Percentiles rank a stretch among this genome's conserved stretches.
Conservation (phyloP, 2,888 invertebrate species). For the Brachynemurus nebulosus region DNA sequence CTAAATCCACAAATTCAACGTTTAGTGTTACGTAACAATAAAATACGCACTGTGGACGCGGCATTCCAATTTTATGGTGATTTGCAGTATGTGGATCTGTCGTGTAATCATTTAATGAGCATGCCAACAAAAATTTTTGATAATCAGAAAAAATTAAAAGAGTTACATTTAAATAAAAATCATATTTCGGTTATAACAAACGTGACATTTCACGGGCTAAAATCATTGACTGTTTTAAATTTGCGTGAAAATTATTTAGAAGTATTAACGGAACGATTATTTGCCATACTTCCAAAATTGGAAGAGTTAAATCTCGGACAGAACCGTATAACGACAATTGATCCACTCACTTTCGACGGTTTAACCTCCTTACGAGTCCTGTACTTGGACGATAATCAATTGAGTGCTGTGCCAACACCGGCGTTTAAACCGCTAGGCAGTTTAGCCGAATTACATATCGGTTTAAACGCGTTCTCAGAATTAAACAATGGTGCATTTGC, state of each 20-base stretch:
- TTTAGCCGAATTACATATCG: conserved; percentile 72
- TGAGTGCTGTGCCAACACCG: conserved; percentile 60
- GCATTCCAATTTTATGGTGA: conserved; percentile 82
- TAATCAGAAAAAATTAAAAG: conserved; percentile 67
- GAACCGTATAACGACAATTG: conserved; percentile 69
- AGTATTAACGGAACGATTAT: conserved; percentile 59
- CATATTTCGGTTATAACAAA: conserved; percentile 70
- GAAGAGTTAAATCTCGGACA: conserved; percentile 77
- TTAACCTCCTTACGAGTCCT: conserved; percentile 61
- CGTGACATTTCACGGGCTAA: conserved; percentile 64
- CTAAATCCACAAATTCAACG: conserved; percentile 82
- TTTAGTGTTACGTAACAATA: conserved; percentile 70
- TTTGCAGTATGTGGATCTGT: conserved; percentile 71
- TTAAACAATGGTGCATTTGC: conserved; percentile 67
- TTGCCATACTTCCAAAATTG: conserved; percentile 57
- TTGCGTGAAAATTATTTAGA: conserved; percentile 70
- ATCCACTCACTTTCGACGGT: conserved; percentile 62
- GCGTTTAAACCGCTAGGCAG: conserved; percentile 60
- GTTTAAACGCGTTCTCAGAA: conserved; percentile 64
- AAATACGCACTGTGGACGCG: conserved; percentile 77
- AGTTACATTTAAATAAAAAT: conserved; percentile 71
- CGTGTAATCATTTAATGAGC: conserved; percentile 69
- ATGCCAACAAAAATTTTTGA: conserved; percentile 67
- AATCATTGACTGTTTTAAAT: conserved; percentile 65
- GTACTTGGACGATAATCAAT: conserved; percentile 71